Conservation (phyloP, 2,888 invertebrate genomes). For the Meandrusa payeni region DNA sequence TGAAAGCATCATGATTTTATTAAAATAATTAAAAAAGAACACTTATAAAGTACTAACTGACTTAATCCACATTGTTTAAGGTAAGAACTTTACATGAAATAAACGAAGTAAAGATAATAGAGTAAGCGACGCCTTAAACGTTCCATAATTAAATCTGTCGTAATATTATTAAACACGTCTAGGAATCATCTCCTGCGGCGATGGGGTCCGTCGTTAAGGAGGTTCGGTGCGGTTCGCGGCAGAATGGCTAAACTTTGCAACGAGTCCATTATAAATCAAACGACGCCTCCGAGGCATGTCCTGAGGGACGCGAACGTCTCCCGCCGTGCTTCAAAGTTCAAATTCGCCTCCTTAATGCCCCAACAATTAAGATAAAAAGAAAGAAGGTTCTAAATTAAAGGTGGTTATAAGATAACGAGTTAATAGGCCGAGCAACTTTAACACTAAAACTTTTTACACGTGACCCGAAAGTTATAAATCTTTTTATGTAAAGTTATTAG, state of each 20-base stretch:
- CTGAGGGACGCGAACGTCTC: constrained; percentile 74
- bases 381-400: constrained; percentile 77
- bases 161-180: constrained; percentile 80
- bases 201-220: constrained; percentile 77
- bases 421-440: constrained; percentile 68
- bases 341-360: constrained; percentile 76
- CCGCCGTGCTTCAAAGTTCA: constrained; percentile 69
- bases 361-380: constrained; percentile 81
- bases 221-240: constrained; percentile 67
- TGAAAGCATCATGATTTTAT: too few relatives aligned
- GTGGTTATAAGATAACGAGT: constrained; percentile 79
- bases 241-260: constrained; percentile 79
- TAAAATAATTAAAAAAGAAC: too few relatives aligned
- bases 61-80: too few relatives aligned
- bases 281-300: constrained; percentile 78
- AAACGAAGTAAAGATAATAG: constrained; percentile 61
- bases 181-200: constrained; percentile 79
- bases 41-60: too few relatives aligned
- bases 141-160: constrained; percentile 79
- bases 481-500: not conserved
- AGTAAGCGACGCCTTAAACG: constrained; percentile 69
- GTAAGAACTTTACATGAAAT: constrained; percentile 47
- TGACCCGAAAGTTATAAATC: not conserved
- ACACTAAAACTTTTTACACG: constrained; percentile 30
- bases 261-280: constrained; percentile 81